Percentiles rank a stretch among this genome's conserved stretches.
Evolutionary conservation across 2,113 vertebrate species (phyloP).

Genomic region (Potamarius usumacintae): DNA sequence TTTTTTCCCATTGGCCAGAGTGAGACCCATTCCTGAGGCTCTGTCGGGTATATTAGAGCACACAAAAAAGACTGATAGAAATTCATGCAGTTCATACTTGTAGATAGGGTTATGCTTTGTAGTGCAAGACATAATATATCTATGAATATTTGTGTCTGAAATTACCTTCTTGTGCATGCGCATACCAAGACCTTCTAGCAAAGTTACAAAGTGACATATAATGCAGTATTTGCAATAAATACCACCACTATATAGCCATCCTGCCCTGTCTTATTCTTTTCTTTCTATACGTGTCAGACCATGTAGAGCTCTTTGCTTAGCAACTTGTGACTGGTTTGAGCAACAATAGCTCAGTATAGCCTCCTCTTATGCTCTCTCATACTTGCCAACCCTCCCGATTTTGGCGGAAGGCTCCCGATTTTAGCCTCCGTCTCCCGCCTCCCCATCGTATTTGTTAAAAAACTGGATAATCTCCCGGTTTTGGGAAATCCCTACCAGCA

Average conservation of each 20-base stretch:
- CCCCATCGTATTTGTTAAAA: too few relatives aligned
- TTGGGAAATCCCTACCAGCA: too few relatives aligned
- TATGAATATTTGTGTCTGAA: neutral
- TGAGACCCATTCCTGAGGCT: neutral
- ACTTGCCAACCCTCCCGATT: too few relatives aligned
- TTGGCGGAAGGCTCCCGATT: too few relatives aligned
- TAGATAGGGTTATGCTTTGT: neutral
- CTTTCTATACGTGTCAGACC: neutral
- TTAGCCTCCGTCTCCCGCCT: too few relatives aligned
- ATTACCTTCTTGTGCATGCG: too few relatives aligned
- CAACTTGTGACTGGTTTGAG: neutral
- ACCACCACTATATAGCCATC: neutral
- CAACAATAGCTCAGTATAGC: neutral
- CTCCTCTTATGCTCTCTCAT: neutral
- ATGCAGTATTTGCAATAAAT: neutral
- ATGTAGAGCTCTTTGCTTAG: neutral
- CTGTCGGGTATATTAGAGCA: constrained; percentile 4
- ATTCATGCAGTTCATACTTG: neutral
- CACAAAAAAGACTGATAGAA: neutral
- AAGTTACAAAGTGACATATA: neutral
- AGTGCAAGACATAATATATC: neutral
- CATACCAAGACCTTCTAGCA: neutral
- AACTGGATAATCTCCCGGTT: too few relatives aligned
- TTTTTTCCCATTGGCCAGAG: neutral
- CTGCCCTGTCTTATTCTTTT: neutral